Base-by-base conservation (phyloP, 1,140 invertebrate species). In the Papilio xuthus region DNA sequence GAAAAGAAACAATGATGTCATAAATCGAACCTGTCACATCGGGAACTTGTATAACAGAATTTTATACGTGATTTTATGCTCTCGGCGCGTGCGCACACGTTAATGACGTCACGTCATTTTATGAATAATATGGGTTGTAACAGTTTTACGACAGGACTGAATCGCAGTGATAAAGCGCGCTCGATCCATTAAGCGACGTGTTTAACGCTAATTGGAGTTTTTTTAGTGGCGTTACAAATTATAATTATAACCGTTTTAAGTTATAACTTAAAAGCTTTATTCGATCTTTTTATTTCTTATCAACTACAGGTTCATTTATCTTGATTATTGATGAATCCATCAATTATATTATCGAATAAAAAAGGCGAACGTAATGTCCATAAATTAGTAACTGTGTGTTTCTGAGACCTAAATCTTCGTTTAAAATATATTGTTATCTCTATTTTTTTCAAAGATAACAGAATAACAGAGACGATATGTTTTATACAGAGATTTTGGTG, bases 141-240 rank as follows among this genome's bases (percentile, higher is more conserved):
- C 77, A 77, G 78, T 84, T 88, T 88, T 83, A 88, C 79, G 82
- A 80, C 75, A 78, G 79, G 42, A 78, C 78, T 78, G 79, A 77
- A 83, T 77, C 41, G 75, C 69, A 77, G 78, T 83, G 86, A 89
- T 86, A 89, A 88, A 89, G 79, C 81, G 79, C 74, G 42, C 71
- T 82, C 63, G 82, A 63, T 73, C 79, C 84, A 86, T 90, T 86
- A 88, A 67, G 84, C 79, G 77, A 74, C 71, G 79, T 84, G 85
- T 90, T 92, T 90, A 90, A 85, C 88, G 86, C 84, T 90, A 89
- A 92, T 90, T 90, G 87, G 79, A 78, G 72, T 83, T 86, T 91
- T 37, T 90, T 89, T 87, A 78, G 79, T 80, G 70, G 63, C 74
- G 53, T 76, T 76, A 80, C 53, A 78, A 82, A 83, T 85, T 80